Percentiles rank a stretch among this genome's conserved stretches.
Evolutionary conservation across 2,113 vertebrate species (phyloP).

Genomic region (Polypterus bichir): DNA sequence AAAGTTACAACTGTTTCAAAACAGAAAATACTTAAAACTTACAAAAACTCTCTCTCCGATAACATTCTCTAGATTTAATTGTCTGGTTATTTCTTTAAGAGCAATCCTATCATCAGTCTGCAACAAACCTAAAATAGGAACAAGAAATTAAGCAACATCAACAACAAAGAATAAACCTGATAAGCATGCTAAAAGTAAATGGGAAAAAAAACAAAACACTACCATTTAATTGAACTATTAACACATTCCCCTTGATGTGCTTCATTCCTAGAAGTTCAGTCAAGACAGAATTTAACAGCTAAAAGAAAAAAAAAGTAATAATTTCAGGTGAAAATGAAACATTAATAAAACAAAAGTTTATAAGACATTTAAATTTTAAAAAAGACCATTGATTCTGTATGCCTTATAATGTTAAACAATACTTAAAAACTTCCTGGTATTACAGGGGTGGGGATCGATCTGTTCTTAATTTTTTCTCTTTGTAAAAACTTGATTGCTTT

Average conservation of each 20-base stretch:
- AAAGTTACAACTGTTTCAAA: not conserved
- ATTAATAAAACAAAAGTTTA: too few relatives aligned
- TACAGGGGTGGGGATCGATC: too few relatives aligned
- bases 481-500: too few relatives aligned
- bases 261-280: constrained; percentile 59
- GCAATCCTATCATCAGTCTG: constrained; percentile 83
- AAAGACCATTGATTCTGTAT: too few relatives aligned
- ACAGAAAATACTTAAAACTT: constrained; percentile 33
- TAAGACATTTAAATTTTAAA: too few relatives aligned
- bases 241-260: constrained; percentile 57
- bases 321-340: not conserved
- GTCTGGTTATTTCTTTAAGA: constrained; percentile 86
- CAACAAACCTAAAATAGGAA: constrained; percentile 60
- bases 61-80: constrained; percentile 84
- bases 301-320: constrained; percentile 13
- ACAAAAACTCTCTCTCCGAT: constrained; percentile 96
- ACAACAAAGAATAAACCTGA: not conserved
- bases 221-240: constrained; percentile 84
- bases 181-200: not conserved
- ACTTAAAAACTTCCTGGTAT: too few relatives aligned
- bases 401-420: too few relatives aligned
- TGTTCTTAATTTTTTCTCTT: too few relatives aligned
- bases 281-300: constrained; percentile 71
- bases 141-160: not conserved
- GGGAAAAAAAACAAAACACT: constrained; percentile 10